These are phyloP conservation scores for Halcyon chelicuti DNA, from an alignment of 2,797 vertebrate species.

Conservation along the genomic window DNA sequence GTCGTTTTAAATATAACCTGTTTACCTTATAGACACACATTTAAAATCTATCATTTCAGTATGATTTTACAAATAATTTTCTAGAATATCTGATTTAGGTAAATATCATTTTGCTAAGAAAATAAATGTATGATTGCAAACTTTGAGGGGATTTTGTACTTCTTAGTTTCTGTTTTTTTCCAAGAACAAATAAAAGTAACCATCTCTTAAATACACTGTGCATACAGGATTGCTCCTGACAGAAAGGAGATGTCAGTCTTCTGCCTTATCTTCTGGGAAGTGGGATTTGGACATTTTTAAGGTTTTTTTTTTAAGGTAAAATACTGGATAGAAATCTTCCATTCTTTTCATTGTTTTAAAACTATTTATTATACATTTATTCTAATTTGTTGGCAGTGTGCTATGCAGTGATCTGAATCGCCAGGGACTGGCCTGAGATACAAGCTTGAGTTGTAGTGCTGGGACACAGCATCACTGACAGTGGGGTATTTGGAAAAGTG, in stretches of 20 bases:
- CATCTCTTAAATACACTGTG: background rate
- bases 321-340: background rate
- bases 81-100: background rate
- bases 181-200: background rate
- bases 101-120: background rate
- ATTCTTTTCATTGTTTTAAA: background rate
- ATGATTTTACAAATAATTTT: background rate
- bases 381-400: background rate
- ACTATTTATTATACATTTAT: background rate
- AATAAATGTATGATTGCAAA: background rate
- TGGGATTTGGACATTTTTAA: background rate
- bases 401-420: background rate
- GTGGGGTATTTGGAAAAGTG: background rate
- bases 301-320: background rate
- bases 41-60: background rate
- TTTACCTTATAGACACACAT: background rate
- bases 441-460: background rate
- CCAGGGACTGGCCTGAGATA: background rate
- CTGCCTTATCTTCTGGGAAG: background rate
- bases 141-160: background rate
- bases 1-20: background rate
- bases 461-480: background rate
- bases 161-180: background rate
- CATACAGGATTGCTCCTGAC: background rate
- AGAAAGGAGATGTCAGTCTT: background rate